A percentile compares a stretch with the other conserved stretches of the same genome.
phyloP scores from a whole-genome alignment of 1,140 invertebrate species.

The Drosophila bifasciata region DNA sequence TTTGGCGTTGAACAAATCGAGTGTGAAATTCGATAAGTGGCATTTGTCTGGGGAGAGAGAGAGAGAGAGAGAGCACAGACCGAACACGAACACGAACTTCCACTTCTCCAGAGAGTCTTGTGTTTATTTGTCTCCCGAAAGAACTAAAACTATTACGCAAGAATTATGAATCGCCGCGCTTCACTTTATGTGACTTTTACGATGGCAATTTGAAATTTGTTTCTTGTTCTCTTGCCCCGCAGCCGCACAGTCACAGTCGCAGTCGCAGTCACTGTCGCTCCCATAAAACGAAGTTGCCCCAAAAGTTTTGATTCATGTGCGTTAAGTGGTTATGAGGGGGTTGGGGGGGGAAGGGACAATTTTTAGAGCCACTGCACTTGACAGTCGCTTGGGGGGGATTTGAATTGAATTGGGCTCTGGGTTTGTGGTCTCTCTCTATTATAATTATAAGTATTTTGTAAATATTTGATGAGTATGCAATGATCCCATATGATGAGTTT shows the following conservation, averaged over 20 bases:
- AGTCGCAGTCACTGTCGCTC: not conserved
- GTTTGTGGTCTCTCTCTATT: not conserved
- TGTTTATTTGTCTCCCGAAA: constrained; percentile 21
- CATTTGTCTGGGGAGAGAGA: constrained; percentile 44
- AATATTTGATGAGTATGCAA: too few relatives aligned
- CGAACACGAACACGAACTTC: constrained; percentile 10
- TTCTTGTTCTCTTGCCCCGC: constrained; percentile 18
- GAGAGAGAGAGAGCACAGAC: constrained; percentile 7
- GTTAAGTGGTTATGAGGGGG: constrained; percentile 21
- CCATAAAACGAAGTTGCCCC: constrained; percentile 22
- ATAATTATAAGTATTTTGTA: too few relatives aligned
- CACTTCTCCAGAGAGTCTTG: constrained; percentile 21
- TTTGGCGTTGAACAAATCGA: constrained; percentile 52
- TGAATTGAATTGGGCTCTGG: too few relatives aligned
- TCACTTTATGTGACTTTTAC: constrained; percentile 65
- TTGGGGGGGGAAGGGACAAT: not conserved
- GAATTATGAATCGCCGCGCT: constrained; percentile 49
- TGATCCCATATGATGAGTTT: too few relatives aligned
- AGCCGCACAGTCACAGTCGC: too few relatives aligned
- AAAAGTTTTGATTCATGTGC: constrained; percentile 22
- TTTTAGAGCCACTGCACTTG: not conserved
- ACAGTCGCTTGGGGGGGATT: too few relatives aligned
- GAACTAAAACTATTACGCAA: constrained; percentile 27
- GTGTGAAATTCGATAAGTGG: constrained; percentile 77
- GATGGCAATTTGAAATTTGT: constrained; percentile 57